Base-by-base conservation (phyloP, 2,888 invertebrate species). In the Thecophora atra region DNA sequence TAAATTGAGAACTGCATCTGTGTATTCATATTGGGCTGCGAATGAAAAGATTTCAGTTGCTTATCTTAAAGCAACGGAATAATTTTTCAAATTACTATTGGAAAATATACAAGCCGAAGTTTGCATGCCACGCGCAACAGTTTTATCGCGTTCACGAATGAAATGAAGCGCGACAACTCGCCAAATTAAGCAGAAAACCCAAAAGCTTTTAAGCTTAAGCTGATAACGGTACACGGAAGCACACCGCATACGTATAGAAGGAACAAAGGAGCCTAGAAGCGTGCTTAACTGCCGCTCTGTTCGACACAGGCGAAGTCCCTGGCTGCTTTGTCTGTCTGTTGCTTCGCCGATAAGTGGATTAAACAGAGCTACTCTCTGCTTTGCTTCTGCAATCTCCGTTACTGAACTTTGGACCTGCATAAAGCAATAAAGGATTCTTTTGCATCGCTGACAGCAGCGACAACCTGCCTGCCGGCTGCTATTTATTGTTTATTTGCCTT, bases 321-420 rank as follows among this genome's bases (percentile, higher is more conserved):
- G 54, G 8, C 15, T 58, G 44, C 28, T 44, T 15, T 47, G 24
- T 58, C 15, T 28, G 28, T 28, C 24, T 26, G 54, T 17, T 67
- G 69, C 60, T 15, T 62, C n/a, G 24, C 44, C 62, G 63, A 72
- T 72, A 68, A 68, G 67, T 67, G 72, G 72, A 72, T 72, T 72
- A 72, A 65, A 64, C 47, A 24, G 51, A 44, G 24, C 42, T 19
- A 42, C 28, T n/a, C 42, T 19, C 58, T 58, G 58, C 21, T 17
- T 11, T 47, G n/a, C 47, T 47, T 47, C 47, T n/a, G 58, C 26
- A 13, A 26, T 58, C 24, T 7, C 4, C 2, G 28, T 4, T 6
- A 13, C 26, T 26, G 21, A 28, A 21, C 37, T 44, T 62, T 54
- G 37, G 72, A 30, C 42, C n/a, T 54, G 63, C 67, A 72, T 72